These are phyloP conservation scores for Oreocharis arfaki DNA, from an alignment of 2,113 vertebrate genomes.

Conservation along the genomic window DNA sequence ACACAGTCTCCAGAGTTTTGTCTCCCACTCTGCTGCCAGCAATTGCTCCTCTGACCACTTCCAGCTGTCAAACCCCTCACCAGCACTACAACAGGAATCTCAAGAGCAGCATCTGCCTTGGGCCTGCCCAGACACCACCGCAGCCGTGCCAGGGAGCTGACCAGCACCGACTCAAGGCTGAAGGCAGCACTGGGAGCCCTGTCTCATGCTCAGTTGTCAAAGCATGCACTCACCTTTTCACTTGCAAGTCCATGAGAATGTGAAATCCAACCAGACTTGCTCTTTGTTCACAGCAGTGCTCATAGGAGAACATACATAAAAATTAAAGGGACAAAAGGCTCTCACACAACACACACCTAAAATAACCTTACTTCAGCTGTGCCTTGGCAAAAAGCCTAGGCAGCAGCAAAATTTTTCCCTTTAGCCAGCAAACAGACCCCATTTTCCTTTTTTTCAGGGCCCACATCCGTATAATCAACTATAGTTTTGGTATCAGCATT, in stretches of 20 bases:
- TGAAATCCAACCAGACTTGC: not conserved
- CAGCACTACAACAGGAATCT: not conserved
- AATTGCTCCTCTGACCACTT: not conserved
- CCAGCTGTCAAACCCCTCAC: not conserved
- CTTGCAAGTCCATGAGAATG: not conserved
- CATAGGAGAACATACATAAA: not conserved
- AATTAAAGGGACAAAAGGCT: not conserved
- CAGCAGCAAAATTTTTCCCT: not conserved
- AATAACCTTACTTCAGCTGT: not conserved
- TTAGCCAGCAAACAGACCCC: not conserved
- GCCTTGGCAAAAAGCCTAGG: slow-evolving; percentile 1
- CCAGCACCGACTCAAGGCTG: rapidly evolving
- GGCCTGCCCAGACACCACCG: not conserved
- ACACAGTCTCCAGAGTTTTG: not conserved
- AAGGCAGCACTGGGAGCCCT: not conserved
- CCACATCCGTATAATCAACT: not conserved
- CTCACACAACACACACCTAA: not conserved
- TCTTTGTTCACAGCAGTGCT: not conserved
- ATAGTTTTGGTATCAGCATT: not conserved
- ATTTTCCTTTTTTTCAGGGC: not conserved
- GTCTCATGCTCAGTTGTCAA: rapidly evolving
- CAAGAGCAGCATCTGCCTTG: not conserved
- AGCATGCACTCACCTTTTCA: not conserved
- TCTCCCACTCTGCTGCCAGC: not conserved
- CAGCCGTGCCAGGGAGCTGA: rapidly evolving